These are phyloP conservation scores for Spilosoma lubricipeda DNA, from an alignment of 2,888 invertebrate genomes.

Conservation along the genomic window DNA sequence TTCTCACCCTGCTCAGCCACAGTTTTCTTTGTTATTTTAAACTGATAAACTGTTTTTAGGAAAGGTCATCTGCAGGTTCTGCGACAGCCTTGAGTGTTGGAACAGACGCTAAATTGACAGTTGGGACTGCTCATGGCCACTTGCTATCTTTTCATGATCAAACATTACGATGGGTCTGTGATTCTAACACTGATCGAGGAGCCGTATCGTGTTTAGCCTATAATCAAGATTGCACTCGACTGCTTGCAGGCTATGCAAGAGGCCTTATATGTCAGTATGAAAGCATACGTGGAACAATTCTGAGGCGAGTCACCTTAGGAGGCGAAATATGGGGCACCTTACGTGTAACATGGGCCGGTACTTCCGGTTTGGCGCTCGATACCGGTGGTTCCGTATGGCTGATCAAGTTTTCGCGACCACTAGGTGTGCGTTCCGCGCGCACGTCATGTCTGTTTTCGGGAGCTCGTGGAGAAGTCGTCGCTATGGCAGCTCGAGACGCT, in stretches of 20 bases:
- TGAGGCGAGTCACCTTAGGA: conserved; percentile 80
- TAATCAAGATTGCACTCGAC: conserved; percentile 94
- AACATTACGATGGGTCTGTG: conserved; percentile 95
- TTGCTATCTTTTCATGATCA: conserved; percentile 92
- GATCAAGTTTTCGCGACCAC: conserved; percentile 93
- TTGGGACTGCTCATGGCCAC: conserved; percentile 97
- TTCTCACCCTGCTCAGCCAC: not conserved
- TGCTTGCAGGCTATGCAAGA: conserved; percentile 91
- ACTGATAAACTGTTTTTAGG: conserved; percentile 81
- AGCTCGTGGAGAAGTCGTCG: conserved; percentile 94
- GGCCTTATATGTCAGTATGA: conserved; percentile 97
- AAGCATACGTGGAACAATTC: conserved; percentile 87
- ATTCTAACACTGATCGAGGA: conserved; percentile 89
- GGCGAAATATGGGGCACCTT: conserved; percentile 82
- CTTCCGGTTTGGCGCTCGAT: conserved; percentile 88
- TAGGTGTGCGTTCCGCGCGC: conserved; percentile 95
- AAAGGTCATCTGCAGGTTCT: conserved; percentile 95
- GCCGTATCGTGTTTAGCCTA: conserved; percentile 94
- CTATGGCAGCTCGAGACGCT: conserved; percentile 79
- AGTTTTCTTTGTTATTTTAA: not conserved
- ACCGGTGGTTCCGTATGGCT: conserved; percentile 98
- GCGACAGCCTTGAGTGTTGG: conserved; percentile 93
- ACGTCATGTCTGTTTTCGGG: conserved; percentile 98
- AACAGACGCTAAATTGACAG: conserved; percentile 91
- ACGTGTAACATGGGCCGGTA: conserved; percentile 80